Percentiles rank a stretch among this genome's conserved stretches.
Conservation (phyloP, 1,140 invertebrate genomes). For the Latrodectus geometricus region DNA sequence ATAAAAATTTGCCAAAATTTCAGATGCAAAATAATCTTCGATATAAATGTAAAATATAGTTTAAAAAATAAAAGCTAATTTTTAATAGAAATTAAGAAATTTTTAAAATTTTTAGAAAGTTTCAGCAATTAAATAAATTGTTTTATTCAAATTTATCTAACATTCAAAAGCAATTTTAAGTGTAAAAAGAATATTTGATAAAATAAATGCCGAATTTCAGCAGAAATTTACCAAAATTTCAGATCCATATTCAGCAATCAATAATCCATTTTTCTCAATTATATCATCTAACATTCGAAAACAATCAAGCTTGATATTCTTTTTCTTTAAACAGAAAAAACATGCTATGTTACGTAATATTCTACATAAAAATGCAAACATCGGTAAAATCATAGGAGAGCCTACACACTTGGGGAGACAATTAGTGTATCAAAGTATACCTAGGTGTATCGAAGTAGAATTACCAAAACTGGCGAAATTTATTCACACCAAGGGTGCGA, state of each 20-base stretch:
- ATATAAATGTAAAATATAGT: too few relatives aligned
- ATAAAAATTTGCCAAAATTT: constrained; percentile 18
- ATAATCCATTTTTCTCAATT: constrained; percentile 1
- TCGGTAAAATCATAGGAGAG: too few relatives aligned
- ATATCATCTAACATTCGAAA: constrained; percentile 44
- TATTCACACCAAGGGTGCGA: too few relatives aligned
- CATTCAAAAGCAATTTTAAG: background rate
- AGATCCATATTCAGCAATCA: constrained; percentile 47
- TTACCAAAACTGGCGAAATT: too few relatives aligned
- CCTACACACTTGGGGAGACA: too few relatives aligned
- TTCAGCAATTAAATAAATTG: background rate
- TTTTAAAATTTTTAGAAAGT: background rate
- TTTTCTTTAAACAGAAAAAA: constrained; percentile 13
- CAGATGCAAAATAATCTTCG: background rate
- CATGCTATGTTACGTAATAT: background rate
- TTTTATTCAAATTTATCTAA: background rate
- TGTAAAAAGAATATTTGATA: background rate
- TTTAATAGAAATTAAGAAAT: background rate
- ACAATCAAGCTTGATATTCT: constrained; percentile 10
- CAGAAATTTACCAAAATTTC: constrained; percentile 14
- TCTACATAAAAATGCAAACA: background rate
- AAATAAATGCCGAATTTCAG: background rate
- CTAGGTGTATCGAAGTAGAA: too few relatives aligned
- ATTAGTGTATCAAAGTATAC: too few relatives aligned
- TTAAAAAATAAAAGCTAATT: background rate